Evolutionary conservation across 1,140 invertebrate genomes (phyloP).

Genomic region (Delia radicum): DNA sequence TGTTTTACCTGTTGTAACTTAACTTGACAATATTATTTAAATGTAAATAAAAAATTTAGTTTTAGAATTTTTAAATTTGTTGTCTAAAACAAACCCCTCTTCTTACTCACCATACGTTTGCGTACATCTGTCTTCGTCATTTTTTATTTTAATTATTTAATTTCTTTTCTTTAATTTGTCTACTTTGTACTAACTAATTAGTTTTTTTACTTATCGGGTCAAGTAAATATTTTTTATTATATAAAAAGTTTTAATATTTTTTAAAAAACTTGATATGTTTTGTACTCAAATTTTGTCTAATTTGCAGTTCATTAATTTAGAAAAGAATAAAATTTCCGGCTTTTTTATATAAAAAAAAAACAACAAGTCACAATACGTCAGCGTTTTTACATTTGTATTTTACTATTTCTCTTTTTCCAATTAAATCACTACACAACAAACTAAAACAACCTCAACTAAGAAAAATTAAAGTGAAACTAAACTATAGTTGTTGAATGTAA

Average conservation of each 20-base stretch:
- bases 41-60: neutral
- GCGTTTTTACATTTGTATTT: neutral
- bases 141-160: constrained; percentile 6
- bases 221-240: no score
- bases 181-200: no score
- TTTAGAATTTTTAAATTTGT: neutral
- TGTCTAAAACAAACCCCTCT: neutral
- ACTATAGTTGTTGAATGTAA: neutral
- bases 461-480: neutral
- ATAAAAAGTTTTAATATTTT: no score
- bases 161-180: neutral
- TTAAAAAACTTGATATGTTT: no score
- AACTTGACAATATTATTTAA: neutral
- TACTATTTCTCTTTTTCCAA: neutral
- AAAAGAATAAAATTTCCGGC: neutral
- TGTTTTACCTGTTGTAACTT: neutral
- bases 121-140: constrained; percentile 25
- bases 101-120: constrained; percentile 27
- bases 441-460: neutral
- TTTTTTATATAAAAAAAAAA: neutral
- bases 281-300: no score
- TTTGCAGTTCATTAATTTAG: no score
- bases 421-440: neutral
- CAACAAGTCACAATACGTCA: neutral
- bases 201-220: no score